Evolutionary conservation across 2,113 vertebrate genomes (phyloP).

Genomic region (Asarcornis scutulata): DNA sequence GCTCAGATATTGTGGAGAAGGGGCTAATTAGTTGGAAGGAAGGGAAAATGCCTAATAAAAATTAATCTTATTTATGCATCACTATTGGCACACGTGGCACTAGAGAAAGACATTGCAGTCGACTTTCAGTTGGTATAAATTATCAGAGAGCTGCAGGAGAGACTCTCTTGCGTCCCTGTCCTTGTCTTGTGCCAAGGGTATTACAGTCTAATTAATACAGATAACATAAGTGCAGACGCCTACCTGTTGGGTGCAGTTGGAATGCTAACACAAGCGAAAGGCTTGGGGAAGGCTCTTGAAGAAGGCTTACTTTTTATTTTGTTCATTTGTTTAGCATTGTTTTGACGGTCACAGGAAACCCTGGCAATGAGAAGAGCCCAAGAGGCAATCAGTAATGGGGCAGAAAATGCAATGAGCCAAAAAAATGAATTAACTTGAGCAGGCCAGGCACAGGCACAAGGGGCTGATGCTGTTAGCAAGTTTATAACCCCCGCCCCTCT

Average conservation of each 20-base stretch:
- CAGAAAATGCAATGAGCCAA: constrained; percentile 70
- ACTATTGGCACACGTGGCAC: constrained; percentile 3
- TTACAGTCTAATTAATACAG: constrained; percentile 72
- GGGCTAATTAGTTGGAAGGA: constrained; percentile 34
- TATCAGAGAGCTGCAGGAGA: constrained; percentile 64
- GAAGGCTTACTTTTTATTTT: constrained; percentile 60
- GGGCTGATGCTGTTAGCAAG: constrained; percentile 44
- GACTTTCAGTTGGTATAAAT: constrained; percentile 38
- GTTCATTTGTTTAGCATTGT: constrained; percentile 63
- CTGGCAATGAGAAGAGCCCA: constrained; percentile 58
- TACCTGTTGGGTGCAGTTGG: constrained; percentile 56
- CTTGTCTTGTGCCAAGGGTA: constrained; percentile 68
- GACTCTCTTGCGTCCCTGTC: constrained; percentile 50
- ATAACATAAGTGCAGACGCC: constrained; percentile 60
- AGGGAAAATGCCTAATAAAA: constrained; percentile 27
- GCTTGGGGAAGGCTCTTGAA: constrained; percentile 21
- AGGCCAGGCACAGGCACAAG: constrained; percentile 39
- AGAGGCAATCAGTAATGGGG: constrained; percentile 65
- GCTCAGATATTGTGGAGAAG: background rate
- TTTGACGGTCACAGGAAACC: constrained; percentile 59
- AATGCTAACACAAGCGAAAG: constrained; percentile 51
- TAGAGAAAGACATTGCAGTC: constrained; percentile 37
- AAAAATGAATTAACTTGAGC: constrained; percentile 70
- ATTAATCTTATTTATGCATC: constrained; percentile 54
- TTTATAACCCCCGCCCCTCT: constrained; percentile 36